Evolutionary conservation across 2,888 invertebrate genomes (phyloP).

Genomic region (Mythimna loreyi): DNA sequence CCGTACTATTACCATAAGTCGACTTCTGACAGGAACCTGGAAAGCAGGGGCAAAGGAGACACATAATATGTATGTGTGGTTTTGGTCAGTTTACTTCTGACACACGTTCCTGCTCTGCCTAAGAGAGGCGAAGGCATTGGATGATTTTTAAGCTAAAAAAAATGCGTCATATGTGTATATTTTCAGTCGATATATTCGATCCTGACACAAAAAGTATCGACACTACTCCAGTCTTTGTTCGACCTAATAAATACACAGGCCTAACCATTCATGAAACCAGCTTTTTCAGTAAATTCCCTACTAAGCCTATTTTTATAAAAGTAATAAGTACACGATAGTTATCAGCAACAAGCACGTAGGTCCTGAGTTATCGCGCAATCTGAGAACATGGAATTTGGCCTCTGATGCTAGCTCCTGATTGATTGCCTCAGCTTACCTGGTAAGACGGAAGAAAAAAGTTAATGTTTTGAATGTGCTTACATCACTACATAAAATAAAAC

Average conservation of each 20-base stretch:
- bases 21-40: too few species aligned
- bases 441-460: conserved; percentile 40
- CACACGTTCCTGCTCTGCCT: too few species aligned
- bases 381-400: conserved; percentile 48
- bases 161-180: too few species aligned
- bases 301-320: conserved; percentile 5
- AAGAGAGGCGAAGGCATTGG: too few species aligned
- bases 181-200: too few species aligned
- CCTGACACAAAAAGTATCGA: too few species aligned
- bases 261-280: neutral
- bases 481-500: too few species aligned
- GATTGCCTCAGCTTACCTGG: conserved; percentile 50
- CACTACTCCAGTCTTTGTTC: neutral
- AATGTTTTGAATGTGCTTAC: conserved; percentile 46
- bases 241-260: neutral
- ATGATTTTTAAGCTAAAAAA: too few species aligned
- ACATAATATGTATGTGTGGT: too few species aligned
- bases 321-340: conserved; percentile 20
- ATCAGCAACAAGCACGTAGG: conserved; percentile 49
- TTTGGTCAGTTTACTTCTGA: too few species aligned
- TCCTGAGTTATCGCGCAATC: conserved; percentile 58
- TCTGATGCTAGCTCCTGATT: conserved; percentile 52
- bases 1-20: too few species aligned
- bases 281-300: neutral
- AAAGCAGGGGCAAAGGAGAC: too few species aligned